Percentiles rank a stretch among this genome's conserved stretches.
These are phyloP conservation scores for Papilio polyxenes DNA, from an alignment of 1,140 invertebrate genomes.

Conservation along the genomic window DNA sequence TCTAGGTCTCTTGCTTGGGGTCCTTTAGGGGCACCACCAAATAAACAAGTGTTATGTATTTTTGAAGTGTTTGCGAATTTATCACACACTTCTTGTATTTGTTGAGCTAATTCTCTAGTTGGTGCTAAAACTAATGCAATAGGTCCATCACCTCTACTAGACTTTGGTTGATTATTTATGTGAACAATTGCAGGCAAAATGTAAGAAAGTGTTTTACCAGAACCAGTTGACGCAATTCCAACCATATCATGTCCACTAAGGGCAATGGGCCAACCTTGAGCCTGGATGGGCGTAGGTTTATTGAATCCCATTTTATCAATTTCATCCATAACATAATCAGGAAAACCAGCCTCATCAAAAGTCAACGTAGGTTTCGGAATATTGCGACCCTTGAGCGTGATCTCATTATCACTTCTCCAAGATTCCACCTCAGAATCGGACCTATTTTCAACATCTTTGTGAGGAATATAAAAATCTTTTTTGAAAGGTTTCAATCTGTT, in stretches of 20 bases:
- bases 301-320: constrained; percentile 91
- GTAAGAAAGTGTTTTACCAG: constrained; percentile 94
- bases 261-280: constrained; percentile 96
- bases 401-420: constrained; percentile 88
- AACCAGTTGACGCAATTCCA: constrained; percentile 97
- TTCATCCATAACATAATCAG: constrained; percentile 90
- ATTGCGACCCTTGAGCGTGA: constrained; percentile 90
- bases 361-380: constrained; percentile 90
- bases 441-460: constrained; percentile 86
- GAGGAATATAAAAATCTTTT: constrained; percentile 95
- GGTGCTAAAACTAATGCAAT: constrained; percentile 96
- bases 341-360: constrained; percentile 91
- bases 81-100: constrained; percentile 96
- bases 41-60: constrained; percentile 95
- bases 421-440: constrained; percentile 86
- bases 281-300: constrained; percentile 94
- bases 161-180: constrained; percentile 93
- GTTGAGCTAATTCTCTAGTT: constrained; percentile 97
- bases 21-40: constrained; percentile 96
- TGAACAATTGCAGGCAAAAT: constrained; percentile 94
- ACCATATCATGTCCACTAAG: constrained; percentile 95
- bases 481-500: constrained; percentile 91
- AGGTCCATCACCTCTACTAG: constrained; percentile 92
- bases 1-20: constrained; percentile 92
- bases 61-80: constrained; percentile 94